Evolutionary conservation across 2,888 invertebrate species (phyloP).

Genomic region (Lasioglossum lativentre): DNA sequence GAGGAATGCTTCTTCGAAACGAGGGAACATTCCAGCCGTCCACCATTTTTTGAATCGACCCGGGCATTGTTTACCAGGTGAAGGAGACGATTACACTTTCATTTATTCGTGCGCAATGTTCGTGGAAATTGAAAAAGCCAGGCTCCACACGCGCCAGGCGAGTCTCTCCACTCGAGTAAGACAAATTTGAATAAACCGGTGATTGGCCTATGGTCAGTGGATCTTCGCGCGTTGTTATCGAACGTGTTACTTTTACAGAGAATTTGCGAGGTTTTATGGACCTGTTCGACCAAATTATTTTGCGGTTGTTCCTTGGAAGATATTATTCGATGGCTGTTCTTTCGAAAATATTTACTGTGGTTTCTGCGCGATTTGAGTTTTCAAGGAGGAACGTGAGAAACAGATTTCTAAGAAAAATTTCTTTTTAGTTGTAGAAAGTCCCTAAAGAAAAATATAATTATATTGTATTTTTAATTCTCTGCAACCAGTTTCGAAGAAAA

Average conservation of each 20-base stretch:
- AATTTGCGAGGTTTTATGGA: background rate
- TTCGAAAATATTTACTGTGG: background rate
- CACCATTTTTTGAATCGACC: background rate
- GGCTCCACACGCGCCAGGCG: background rate
- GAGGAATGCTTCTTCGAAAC: conserved; percentile 10
- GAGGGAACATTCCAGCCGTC: background rate
- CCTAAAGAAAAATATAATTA: background rate
- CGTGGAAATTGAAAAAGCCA: background rate
- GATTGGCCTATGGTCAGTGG: background rate
- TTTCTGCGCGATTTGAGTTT: background rate
- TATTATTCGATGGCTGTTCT: background rate
- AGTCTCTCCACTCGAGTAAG: background rate
- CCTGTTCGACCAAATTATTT: background rate
- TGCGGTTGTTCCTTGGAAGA: background rate
- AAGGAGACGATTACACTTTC: background rate
- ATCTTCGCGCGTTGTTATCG: background rate
- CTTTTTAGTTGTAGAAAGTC: background rate
- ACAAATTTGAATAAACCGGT: background rate
- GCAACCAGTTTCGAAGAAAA: background rate
- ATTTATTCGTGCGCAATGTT: background rate
- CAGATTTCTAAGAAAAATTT: background rate
- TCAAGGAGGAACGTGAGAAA: background rate
- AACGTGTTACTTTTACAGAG: background rate
- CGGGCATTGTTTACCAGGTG: background rate
- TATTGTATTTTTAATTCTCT: background rate